Evolutionary conservation across 1,140 invertebrate species (phyloP).

Genomic region (Drosophila tani): DNA sequence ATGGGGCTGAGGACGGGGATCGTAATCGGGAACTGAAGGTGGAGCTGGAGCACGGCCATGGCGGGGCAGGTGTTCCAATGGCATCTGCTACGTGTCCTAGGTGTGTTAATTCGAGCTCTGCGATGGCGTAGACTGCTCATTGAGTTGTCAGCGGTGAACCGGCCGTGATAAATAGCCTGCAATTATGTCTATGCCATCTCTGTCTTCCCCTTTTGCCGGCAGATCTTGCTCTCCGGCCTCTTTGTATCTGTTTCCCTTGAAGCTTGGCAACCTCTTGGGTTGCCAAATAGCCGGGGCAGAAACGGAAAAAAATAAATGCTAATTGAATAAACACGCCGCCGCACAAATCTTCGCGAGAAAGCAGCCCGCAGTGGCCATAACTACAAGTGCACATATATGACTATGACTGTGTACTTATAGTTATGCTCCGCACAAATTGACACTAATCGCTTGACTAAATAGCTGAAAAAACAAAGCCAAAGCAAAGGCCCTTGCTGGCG

Average conservation of each 20-base stretch:
- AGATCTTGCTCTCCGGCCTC: constrained; percentile 1
- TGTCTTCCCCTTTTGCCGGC: constrained; percentile 21
- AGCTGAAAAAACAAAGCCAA: constrained; percentile 24
- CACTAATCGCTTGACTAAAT: constrained; percentile 56
- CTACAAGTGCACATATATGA: constrained; percentile 24
- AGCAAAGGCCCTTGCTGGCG: constrained; percentile 5
- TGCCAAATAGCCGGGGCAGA: constrained; percentile 46
- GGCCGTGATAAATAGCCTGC: constrained; percentile 77
- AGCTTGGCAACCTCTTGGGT: constrained; percentile 15
- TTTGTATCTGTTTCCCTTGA: neutral
- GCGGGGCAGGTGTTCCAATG: constrained; percentile 72
- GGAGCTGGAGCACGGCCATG: constrained; percentile 53
- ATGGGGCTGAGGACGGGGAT: neutral
- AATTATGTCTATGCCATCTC: constrained; percentile 77
- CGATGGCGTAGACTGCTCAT: constrained; percentile 75
- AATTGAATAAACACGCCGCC: constrained; percentile 81
- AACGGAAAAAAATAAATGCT: constrained; percentile 50
- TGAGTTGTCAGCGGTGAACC: constrained; percentile 76
- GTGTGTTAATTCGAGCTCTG: constrained; percentile 73
- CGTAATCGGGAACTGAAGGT: constrained; percentile 4
- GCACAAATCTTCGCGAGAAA: constrained; percentile 64
- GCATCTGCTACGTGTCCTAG: constrained; percentile 74
- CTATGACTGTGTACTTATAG: constrained; percentile 36
- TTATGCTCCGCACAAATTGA: constrained; percentile 70
- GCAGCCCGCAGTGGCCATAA: constrained; percentile 43